These are phyloP conservation scores for Melanchra persicariae DNA, from an alignment of 2,888 invertebrate genomes.

Conservation along the genomic window DNA sequence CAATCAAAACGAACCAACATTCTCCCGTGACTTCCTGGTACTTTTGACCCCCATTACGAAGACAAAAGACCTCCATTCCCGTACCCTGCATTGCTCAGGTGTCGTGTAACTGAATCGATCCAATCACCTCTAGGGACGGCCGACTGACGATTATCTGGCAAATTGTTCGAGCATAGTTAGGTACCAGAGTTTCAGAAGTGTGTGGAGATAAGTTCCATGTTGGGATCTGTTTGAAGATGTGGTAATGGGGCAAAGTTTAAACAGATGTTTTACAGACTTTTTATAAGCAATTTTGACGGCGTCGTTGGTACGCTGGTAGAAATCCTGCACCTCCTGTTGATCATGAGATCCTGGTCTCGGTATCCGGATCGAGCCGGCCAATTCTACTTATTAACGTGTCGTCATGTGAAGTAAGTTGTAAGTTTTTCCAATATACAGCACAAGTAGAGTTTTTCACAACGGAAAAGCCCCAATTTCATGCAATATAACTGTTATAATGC, in stretches of 20 bases:
- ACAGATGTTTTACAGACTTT: background rate
- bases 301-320: background rate
- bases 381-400: no score
- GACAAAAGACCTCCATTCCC: slow-evolving; percentile 23
- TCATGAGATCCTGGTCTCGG: background rate
- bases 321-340: background rate
- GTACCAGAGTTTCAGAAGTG: background rate
- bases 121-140: slow-evolving; percentile 40
- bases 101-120: slow-evolving; percentile 42
- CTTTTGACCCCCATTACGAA: slow-evolving; percentile 24
- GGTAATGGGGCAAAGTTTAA: slow-evolving; percentile 1
- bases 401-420: no score
- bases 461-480: no score
- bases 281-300: background rate
- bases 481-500: no score
- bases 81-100: slow-evolving; percentile 28
- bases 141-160: slow-evolving; percentile 29
- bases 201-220: slow-evolving; percentile 3
- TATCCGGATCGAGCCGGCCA: no score
- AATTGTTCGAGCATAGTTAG: slow-evolving; percentile 28
- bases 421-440: background rate
- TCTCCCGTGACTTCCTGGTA: slow-evolving; percentile 4
- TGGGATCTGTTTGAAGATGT: slow-evolving; percentile 1
- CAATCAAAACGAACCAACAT: slow-evolving; percentile 5
- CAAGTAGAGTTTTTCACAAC: no score